Base-by-base conservation (phyloP, 53 echinoderm and acorn worm species). In the Echinometra lucunter region DNA sequence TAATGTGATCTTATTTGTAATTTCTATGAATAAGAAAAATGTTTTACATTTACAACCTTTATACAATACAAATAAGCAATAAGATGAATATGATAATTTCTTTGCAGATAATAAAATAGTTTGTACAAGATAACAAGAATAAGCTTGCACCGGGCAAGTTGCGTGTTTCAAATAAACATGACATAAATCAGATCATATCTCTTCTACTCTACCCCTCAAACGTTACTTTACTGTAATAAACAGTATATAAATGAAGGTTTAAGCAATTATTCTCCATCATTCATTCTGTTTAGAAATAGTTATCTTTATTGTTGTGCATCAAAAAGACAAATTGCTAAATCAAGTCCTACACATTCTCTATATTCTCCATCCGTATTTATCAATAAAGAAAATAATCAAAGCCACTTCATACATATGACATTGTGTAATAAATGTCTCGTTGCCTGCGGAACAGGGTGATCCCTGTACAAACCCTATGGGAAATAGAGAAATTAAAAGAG, bases 141-240 rank as follows among this genome's bases (percentile, higher is more conserved):
- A 89, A 89, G 89, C 91, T 91, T 91, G 91, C 91, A 63, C 91
- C 91, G 17, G 91, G 91, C 91, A 91, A 91, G 91, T 91, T 91
- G 91, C 66, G 91, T 90, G 88, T 34, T 89, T 85, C 85, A 85
- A 85, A 85, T 85, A 85, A 85, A 49, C 85, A 49, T 13, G 11
- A 85, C 44, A 85, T 85, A 45, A 85, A 28, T n/a, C 49, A 45
- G n/a, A 42, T 21, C 21, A 78, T 42, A 78, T 78, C 42, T 72
- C 19, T 78, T 13, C 0, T 78, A 40, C 21, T 42, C 6, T 42
- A 78, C 78, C n/a, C n/a, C n/a, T n/a, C n/a, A n/a, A n/a, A n/a
- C n/a, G n/a, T n/a, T n/a, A n/a, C n/a, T n/a, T n/a, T n/a, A n/a
- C n/a, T n/a, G n/a, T n/a, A 78, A 40, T 4, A 38, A 78, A 78